These are phyloP conservation scores for Caenorhabditis briggsae DNA, from an alignment of 1,140 invertebrate species.

Conservation along the genomic window DNA sequence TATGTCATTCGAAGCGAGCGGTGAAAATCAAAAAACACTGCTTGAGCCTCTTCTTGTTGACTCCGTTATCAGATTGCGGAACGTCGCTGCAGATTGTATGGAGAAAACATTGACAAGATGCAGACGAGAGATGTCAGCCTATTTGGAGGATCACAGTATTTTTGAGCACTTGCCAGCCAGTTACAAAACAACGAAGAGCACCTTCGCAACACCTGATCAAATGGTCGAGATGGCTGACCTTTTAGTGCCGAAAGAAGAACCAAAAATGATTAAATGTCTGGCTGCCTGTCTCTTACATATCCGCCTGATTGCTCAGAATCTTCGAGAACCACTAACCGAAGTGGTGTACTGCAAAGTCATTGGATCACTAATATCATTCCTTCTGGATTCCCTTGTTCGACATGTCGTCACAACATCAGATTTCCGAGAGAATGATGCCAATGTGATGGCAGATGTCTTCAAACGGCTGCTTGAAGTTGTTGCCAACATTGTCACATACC, in stretches of 20 bases:
- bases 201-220: neutral
- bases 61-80: slow-evolving; percentile 22
- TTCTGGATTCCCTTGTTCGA: slow-evolving; percentile 19
- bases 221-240: neutral
- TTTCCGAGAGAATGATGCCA: slow-evolving; percentile 42
- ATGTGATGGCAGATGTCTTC: slow-evolving; percentile 41
- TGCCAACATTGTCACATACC: slow-evolving; percentile 30
- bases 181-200: slow-evolving; percentile 37
- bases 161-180: slow-evolving; percentile 16
- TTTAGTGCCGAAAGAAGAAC: slow-evolving; percentile 20
- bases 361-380: slow-evolving; percentile 20
- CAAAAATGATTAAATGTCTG: slow-evolving; percentile 36
- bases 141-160: slow-evolving; percentile 47
- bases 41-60: slow-evolving; percentile 13
- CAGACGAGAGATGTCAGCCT: slow-evolving; percentile 19
- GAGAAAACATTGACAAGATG: slow-evolving; percentile 43
- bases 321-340: slow-evolving; percentile 24
- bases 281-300: slow-evolving; percentile 37
- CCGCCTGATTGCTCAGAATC: slow-evolving; percentile 26
- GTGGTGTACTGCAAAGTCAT: slow-evolving; percentile 46
- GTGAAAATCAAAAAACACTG: slow-evolving; percentile 31
- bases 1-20: slow-evolving; percentile 1
- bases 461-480: slow-evolving; percentile 33
- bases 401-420: slow-evolving; percentile 46
- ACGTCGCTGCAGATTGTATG: slow-evolving; percentile 26